Base-by-base conservation (phyloP, 2,888 invertebrate species). In the Dyspetes luteomarginatus region DNA sequence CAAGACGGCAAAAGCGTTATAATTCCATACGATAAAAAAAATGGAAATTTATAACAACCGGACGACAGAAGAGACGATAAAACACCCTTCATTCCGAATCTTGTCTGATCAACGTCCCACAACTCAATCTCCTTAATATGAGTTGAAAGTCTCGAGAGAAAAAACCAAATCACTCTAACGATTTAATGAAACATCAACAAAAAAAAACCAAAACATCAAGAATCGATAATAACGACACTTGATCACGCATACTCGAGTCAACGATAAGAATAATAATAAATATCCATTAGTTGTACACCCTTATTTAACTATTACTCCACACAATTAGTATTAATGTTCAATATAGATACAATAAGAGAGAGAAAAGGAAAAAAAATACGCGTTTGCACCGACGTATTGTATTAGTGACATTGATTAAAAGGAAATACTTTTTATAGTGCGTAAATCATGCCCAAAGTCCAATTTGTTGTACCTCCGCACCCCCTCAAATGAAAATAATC, bases 291-390 rank as follows among this genome's bases (percentile, higher is more conserved):
- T 86, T 76, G 85, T 88, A 87, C 81, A 85, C 84, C 85, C 84
- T 75, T 86, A 88, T 84, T 87, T 86, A 89, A 86, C 83, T 89
- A 87, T 88, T 88, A 88, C 87, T 88, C 85, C 85, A 85, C 71
- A 81, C 82, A 67, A 69, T 75, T 82, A 75, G 78, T 64, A 76
- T 79, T 79, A 82, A 74, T 60, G 45, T 67, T 52, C 17, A 48
- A 69, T 28, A 24, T 77, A 58, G 36, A 55, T 52, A 41, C 43
- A 41, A 65, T 60, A 71, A 67, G 73, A 48, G 62, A 72, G 19
- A 62, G 22, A 71, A 48, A 56, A 72, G 19, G 55, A 28, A 71
- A 69, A 45, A 45, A 62, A 43, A 17, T 62, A 50, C 43, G 73
- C 48, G 64, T 72, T 71, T 50, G 76, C 76, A 77, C 69, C 69